phyloP scores from a whole-genome alignment of 2,797 vertebrate species.

The Austrolebias charrua region DNA sequence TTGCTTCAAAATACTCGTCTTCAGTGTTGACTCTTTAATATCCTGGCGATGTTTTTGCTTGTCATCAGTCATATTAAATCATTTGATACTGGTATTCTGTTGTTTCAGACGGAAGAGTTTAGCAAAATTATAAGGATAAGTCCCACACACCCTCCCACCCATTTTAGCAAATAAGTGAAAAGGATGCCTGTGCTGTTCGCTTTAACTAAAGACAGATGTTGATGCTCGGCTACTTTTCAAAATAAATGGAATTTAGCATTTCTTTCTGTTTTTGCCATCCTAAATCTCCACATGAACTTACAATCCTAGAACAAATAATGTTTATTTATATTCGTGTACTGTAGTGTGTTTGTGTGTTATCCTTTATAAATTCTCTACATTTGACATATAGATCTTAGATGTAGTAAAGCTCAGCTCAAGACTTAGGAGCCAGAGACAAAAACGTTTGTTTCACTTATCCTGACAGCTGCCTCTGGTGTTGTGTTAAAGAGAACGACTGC shows the following conservation, averaged over 20 bases:
- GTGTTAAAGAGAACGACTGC: constrained; percentile 25
- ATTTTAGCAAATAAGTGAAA: constrained; percentile 74
- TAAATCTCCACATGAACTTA: constrained; percentile 31
- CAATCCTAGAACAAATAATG: constrained; percentile 32
- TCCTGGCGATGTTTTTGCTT: constrained; percentile 6
- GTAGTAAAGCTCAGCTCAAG: constrained; percentile 42
- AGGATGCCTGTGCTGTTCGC: constrained; percentile 72
- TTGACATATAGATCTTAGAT: constrained; percentile 41
- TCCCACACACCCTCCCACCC: not conserved
- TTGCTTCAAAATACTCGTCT: not conserved
- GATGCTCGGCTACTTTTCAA: constrained; percentile 68
- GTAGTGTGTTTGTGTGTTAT: constrained; percentile 7
- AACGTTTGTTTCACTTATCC: constrained; percentile 25
- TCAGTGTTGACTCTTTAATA: not conserved
- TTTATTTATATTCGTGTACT: constrained; percentile 7
- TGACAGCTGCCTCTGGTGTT: constrained; percentile 26
- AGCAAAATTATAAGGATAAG: constrained; percentile 70
- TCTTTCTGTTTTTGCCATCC: constrained; percentile 56
- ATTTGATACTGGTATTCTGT: constrained; percentile 63
- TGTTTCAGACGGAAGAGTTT: constrained; percentile 73
- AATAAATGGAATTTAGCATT: constrained; percentile 67
- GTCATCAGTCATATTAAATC: constrained; percentile 17
- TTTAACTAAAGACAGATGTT: constrained; percentile 78
- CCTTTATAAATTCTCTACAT: constrained; percentile 45
- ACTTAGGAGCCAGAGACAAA: constrained; percentile 31